These are phyloP conservation scores for Stenodera caucasica DNA, from an alignment of 2,888 invertebrate genomes.

Conservation along the genomic window DNA sequence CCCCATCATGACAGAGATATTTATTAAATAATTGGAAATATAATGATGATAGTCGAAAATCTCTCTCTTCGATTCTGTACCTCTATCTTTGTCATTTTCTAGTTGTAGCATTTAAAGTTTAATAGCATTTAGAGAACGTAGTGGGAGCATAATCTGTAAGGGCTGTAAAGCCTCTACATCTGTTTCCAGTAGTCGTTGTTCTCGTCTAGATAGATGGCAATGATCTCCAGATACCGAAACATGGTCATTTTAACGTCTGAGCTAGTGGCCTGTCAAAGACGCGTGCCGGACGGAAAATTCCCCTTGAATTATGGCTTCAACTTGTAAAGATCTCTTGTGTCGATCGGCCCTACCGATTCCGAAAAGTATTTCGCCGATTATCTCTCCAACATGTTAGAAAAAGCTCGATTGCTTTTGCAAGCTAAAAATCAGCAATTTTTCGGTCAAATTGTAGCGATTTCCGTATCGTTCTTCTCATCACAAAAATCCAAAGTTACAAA, in stretches of 20 bases:
- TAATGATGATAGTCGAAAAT: conserved; percentile 18
- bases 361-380: conserved; percentile 12
- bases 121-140: conserved; percentile 15
- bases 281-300: conserved; percentile 40
- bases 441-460: too few species aligned
- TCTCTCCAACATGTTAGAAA: background rate
- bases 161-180: conserved; percentile 24
- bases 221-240: conserved; percentile 25
- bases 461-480: too few species aligned
- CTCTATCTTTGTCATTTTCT: background rate
- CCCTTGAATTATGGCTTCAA: conserved; percentile 43
- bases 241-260: conserved; percentile 33
- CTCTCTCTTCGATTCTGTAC: too few species aligned
- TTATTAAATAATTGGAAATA: conserved; percentile 36
- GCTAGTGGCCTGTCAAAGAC: conserved; percentile 39
- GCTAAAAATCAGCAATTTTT: too few species aligned
- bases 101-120: conserved; percentile 11
- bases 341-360: conserved; percentile 39
- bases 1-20: conserved; percentile 28
- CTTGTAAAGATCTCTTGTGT: conserved; percentile 40
- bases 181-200: conserved; percentile 15
- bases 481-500: conserved; percentile 15
- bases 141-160: conserved; percentile 17
- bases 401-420: too few species aligned
- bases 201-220: conserved; percentile 21